Evolutionary conservation across 2,888 invertebrate species (phyloP).

Genomic region (Lacanobia wlatinum): DNA sequence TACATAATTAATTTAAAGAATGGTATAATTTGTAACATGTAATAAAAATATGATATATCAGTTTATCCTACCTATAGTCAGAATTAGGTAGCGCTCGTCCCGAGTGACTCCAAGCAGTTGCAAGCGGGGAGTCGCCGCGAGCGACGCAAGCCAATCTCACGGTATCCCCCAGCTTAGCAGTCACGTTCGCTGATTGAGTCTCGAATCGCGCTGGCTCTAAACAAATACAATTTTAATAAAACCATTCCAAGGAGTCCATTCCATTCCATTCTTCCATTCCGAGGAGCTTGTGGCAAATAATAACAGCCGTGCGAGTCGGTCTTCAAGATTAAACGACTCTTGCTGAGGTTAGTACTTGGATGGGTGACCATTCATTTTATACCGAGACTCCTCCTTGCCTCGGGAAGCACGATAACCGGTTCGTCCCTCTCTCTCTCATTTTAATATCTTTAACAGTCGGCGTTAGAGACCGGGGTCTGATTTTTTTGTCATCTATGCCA

Average conservation of each 20-base stretch:
- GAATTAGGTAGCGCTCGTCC: conserved; percentile 93
- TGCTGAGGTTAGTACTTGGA: background rate
- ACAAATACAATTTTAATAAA: conserved; percentile 35
- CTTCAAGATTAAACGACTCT: background rate
- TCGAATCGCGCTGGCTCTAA: conserved; percentile 95
- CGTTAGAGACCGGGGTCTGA: too few relatives aligned
- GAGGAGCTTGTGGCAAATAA: too few relatives aligned
- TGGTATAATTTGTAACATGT: background rate
- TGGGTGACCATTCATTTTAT: too few relatives aligned
- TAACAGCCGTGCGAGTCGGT: too few relatives aligned
- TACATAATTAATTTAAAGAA: background rate
- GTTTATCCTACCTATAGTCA: conserved; percentile 89
- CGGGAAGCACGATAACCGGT: too few relatives aligned
- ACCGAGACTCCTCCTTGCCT: too few relatives aligned
- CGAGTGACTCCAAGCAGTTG: conserved; percentile 95
- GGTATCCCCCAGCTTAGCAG: conserved; percentile 94
- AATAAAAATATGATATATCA: background rate
- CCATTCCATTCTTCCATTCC: background rate
- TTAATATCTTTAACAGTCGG: too few relatives aligned
- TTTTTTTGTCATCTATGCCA: too few relatives aligned
- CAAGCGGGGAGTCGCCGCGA: conserved; percentile 95
- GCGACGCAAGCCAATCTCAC: conserved; percentile 94
- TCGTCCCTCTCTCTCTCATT: too few relatives aligned
- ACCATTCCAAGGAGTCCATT: too few relatives aligned
- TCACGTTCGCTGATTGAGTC: conserved; percentile 93